These are phyloP conservation scores for Psammodynastes pulverulentus DNA, from an alignment of 2,113 vertebrate genomes.

Conservation along the genomic window DNA sequence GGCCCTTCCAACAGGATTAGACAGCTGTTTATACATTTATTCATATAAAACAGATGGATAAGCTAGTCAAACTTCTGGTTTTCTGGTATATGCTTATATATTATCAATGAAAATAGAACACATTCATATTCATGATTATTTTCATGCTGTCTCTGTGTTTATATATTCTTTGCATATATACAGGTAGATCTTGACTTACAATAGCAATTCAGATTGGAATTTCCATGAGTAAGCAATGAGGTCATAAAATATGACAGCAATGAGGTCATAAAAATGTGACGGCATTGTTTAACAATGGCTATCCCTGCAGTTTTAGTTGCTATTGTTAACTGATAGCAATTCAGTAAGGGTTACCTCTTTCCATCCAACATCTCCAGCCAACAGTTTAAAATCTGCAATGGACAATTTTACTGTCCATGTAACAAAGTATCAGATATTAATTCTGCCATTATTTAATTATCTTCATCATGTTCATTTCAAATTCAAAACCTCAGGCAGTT, in stretches of 20 bases:
- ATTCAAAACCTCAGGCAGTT: background rate
- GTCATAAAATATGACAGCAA: background rate
- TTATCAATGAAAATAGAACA: background rate
- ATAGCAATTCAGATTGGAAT: background rate
- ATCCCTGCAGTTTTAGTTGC: background rate
- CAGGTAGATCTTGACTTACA: background rate
- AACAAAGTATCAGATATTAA: too few species aligned
- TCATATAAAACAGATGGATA: background rate
- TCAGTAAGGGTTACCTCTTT: background rate
- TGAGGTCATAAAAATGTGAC: background rate
- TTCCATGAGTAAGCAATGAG: background rate
- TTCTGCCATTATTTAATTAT: background rate
- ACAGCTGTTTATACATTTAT: rapidly evolving
- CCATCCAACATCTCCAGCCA: background rate
- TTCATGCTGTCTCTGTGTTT: background rate
- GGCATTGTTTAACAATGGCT: background rate
- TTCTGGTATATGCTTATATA: background rate
- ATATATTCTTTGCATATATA: background rate
- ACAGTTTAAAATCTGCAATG: background rate
- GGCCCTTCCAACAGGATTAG: background rate
- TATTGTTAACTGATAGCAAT: background rate
- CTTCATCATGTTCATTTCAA: background rate
- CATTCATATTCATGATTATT: background rate
- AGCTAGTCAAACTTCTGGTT: background rate
- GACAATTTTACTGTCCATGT: background rate